phyloP scores from a whole-genome alignment of 2,797 vertebrate genomes.

The Hydrocynus forskahlii region DNA sequence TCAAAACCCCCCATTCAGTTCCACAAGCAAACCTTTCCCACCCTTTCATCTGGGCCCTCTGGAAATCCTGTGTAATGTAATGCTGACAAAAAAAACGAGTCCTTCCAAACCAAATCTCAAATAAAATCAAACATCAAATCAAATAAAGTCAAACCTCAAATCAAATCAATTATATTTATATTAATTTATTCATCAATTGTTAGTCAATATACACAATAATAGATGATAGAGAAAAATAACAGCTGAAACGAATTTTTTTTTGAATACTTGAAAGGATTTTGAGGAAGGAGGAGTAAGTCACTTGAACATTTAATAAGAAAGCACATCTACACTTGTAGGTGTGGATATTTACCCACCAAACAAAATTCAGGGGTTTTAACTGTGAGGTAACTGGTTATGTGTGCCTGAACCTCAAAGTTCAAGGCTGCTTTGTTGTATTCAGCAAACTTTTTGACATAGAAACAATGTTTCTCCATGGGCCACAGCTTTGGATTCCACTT shows the following conservation, averaged over 20 bases:
- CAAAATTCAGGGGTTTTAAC: constrained; percentile 50
- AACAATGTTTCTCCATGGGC: too few relatives aligned
- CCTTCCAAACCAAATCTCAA: too few relatives aligned
- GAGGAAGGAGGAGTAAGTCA: background rate
- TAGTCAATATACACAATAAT: background rate
- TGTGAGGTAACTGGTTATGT: constrained; percentile 43
- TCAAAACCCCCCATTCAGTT: background rate
- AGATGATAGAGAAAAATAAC: background rate
- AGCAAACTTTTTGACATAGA: too few relatives aligned
- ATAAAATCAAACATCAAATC: too few relatives aligned
- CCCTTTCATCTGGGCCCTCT: background rate
- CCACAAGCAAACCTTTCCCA: background rate
- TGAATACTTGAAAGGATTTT: too few relatives aligned
- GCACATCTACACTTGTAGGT: too few relatives aligned
- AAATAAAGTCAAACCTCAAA: background rate
- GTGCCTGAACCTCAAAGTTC: constrained; percentile 19
- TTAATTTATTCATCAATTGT: background rate
- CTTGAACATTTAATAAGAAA: background rate
- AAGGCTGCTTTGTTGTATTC: too few relatives aligned
- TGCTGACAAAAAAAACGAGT: background rate
- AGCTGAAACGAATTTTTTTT: too few relatives aligned
- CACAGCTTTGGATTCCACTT: constrained; percentile 35
- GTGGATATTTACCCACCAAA: too few relatives aligned
- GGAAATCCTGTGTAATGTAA: background rate
- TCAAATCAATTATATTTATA: background rate